phyloP scores from a whole-genome alignment of 2,797 vertebrate species.

The Poeciliopsis presidionis region DNA sequence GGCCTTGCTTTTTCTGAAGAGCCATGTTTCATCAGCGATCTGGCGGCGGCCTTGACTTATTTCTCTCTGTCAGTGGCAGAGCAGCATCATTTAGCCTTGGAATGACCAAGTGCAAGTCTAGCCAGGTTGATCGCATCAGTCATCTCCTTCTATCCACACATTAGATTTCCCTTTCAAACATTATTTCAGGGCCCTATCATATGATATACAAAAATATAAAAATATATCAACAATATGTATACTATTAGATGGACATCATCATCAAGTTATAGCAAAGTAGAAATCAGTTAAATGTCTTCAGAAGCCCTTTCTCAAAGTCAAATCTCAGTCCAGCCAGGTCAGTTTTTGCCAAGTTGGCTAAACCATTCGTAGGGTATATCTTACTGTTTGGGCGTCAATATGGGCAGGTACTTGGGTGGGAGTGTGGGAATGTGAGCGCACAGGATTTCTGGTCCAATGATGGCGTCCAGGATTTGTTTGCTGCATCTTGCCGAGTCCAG shows the following conservation, averaged over 20 bases:
- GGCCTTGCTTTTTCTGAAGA: neutral
- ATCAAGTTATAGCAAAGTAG: neutral
- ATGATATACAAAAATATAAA: neutral
- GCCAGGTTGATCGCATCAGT: slow-evolving; percentile 4
- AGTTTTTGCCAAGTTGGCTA: neutral
- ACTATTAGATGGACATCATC: neutral
- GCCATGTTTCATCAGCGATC: neutral
- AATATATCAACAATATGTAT: neutral
- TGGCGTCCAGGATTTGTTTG: neutral
- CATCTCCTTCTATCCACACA: neutral
- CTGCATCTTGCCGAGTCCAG: neutral
- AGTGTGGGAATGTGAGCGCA: neutral
- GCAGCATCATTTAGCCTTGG: slow-evolving; percentile 8
- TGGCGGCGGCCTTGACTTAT: neutral
- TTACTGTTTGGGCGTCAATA: neutral
- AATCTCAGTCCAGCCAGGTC: neutral
- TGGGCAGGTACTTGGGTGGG: neutral
- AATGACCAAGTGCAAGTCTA: slow-evolving; percentile 33
- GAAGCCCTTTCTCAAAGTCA: neutral
- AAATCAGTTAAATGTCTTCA: neutral
- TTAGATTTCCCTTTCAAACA: neutral
- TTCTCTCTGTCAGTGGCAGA: slow-evolving; percentile 9
- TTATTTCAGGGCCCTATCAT: neutral
- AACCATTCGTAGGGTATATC: neutral
- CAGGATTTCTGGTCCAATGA: neutral